Evolutionary conservation across 2,888 invertebrate genomes (phyloP), one percentile per base, ranked within the genome.

Genomic region (Cabera pusaria): DNA sequence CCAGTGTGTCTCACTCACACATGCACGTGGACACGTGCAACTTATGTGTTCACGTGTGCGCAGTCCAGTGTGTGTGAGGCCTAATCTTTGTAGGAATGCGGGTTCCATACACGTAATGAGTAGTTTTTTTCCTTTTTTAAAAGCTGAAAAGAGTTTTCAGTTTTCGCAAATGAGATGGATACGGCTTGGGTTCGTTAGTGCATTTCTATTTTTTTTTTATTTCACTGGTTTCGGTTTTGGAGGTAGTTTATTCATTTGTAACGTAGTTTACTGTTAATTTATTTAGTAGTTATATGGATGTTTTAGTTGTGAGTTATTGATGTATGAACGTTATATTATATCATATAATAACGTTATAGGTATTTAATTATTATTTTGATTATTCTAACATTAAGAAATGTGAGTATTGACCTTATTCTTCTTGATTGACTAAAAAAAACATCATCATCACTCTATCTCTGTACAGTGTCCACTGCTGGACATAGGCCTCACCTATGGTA

Each of bases 81-180:
- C 82, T 86, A 85, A 86, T 84, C 86, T 85, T 83, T 80, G 74
- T 74, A 76, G 87, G 87, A 85, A 87, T 87, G 85, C 76, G 75
- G 82, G 80, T 64, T 84, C 75, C 77, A 77, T 81, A 80, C 77
- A 69, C 70, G 48, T 80, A 80, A 79, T 78, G 78, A 82, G 83
- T 79, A 77, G 72, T 77, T 79, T 76, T 71, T 80, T n/a, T n/a
- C n/a, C n/a, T n/a, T n/a, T n/a, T n/a, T n/a, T 75, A 78, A 78
- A 67, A 63, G 62, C 79, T 83, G 81, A 85, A 86, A 84, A 78
- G 78, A 76, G 72, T 61, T 59, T 38, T 26, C 33, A 40, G 32
- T 37, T 36, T 42, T 43, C 18, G 40, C 39, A 52, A 57, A 61
- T 55, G 56, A 51, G 53, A 51, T 51, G 59, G 51, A 56, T 47